Conservation (phyloP, 2,113 vertebrate genomes). For the Archocentrus centrarchus region DNA sequence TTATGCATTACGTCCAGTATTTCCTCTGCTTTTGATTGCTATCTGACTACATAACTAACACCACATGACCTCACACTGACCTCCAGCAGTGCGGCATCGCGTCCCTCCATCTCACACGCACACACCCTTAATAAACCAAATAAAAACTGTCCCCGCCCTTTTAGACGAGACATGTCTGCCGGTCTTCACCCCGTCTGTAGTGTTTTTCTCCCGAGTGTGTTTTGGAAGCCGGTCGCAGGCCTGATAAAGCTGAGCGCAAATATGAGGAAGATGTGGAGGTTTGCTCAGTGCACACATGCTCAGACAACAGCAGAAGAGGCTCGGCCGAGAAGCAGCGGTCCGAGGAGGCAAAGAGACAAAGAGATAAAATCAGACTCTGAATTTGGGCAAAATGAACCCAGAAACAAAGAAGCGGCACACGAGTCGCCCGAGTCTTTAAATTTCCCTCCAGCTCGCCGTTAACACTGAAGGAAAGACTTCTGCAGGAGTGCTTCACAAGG, state of each 20-base stretch:
- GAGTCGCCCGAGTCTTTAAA: background rate
- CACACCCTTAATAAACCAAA: constrained; percentile 14
- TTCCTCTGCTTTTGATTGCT: background rate
- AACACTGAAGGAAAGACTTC: background rate
- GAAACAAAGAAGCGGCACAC: constrained; percentile 3
- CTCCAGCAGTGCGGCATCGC: background rate
- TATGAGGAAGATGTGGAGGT: constrained; percentile 93
- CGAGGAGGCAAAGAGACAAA: constrained; percentile 25
- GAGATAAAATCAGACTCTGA: constrained; percentile 6
- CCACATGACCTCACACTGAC: constrained; percentile 26
- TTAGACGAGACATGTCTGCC: constrained; percentile 85
- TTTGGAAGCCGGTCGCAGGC: constrained; percentile 88
- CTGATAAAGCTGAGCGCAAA: constrained; percentile 93
- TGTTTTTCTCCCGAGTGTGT: constrained; percentile 89
- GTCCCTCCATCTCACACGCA: background rate
- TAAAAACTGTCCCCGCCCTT: constrained; percentile 85
- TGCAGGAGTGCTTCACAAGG: background rate
- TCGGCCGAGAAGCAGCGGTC: constrained; percentile 22
- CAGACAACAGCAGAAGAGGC: constrained; percentile 72
- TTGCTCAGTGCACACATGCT: constrained; percentile 84
- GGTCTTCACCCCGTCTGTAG: constrained; percentile 88
- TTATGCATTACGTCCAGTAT: background rate
- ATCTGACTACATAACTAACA: background rate
- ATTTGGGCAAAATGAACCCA: background rate
- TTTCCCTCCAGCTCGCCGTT: background rate